Evolutionary conservation across 2,888 invertebrate species (phyloP).

Genomic region (Prosopocoilus inquinatus): DNA sequence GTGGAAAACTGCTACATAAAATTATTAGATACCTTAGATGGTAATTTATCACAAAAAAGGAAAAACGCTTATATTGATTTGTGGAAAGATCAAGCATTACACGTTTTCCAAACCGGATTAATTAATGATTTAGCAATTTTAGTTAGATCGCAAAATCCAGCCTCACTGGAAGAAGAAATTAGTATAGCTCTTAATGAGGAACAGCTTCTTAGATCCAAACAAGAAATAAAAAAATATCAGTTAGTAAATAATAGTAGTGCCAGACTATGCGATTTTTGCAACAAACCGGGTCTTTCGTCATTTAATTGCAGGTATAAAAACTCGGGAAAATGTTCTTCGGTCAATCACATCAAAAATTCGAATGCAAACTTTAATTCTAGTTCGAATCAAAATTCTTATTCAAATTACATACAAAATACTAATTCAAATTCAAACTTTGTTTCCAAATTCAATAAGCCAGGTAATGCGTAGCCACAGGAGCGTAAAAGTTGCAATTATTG

Average conservation of each 20-base stretch:
- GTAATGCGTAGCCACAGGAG: no score
- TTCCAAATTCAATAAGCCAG: no score
- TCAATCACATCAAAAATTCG: no score
- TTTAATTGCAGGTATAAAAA: no score
- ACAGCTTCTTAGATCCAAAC: slow-evolving; percentile 6
- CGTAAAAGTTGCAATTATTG: slow-evolving; percentile 25
- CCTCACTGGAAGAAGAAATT: slow-evolving; percentile 33
- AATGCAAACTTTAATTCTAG: no score
- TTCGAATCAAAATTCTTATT: no score
- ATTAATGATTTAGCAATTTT: slow-evolving; percentile 33
- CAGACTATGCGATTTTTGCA: no score
- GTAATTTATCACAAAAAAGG: slow-evolving; percentile 18
- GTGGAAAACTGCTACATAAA: slow-evolving; percentile 35
- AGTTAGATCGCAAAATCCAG: slow-evolving; percentile 36
- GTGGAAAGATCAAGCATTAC: slow-evolving; percentile 35
- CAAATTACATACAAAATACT: no score
- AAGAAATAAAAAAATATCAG: no score
- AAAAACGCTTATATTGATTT: slow-evolving; percentile 28
- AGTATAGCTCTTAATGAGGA: slow-evolving; percentile 34
- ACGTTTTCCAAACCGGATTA: slow-evolving; percentile 36
- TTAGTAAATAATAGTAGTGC: no score
- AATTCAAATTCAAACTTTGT: background rate
- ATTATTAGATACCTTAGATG: slow-evolving; percentile 32
- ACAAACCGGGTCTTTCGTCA: no score
- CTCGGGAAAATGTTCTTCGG: no score